Conservation (phyloP, 2,797 vertebrate genomes). For the Premnoplex brunnescens region DNA sequence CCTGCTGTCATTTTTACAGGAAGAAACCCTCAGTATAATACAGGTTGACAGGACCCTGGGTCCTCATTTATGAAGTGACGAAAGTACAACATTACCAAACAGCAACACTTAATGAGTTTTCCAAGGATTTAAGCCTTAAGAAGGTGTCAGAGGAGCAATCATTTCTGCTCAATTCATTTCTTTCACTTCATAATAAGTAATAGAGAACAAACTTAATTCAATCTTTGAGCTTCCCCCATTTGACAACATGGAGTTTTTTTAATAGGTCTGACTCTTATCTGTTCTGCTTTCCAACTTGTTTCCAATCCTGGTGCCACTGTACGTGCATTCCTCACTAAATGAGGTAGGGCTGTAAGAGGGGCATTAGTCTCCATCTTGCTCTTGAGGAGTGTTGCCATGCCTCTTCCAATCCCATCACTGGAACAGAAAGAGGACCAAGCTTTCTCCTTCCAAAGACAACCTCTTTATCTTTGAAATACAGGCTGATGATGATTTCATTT, state of each 20-base stretch:
- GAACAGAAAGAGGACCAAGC: neutral
- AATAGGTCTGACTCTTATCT: neutral
- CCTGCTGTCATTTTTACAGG: neutral
- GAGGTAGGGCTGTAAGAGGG: neutral
- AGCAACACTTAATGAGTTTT: neutral
- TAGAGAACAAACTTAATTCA: neutral
- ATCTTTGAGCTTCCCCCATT: neutral
- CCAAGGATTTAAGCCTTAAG: neutral
- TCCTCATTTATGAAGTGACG: neutral
- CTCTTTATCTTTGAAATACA: neutral
- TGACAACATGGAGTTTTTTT: neutral
- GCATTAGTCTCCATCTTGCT: rapidly evolving
- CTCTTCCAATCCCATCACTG: neutral
- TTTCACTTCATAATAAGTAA: neutral
- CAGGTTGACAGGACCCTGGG: neutral
- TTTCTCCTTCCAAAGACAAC: neutral
- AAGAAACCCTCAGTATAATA: neutral
- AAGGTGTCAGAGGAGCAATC: neutral
- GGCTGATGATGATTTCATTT: neutral
- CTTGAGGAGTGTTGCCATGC: neutral
- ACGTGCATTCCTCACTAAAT: rapidly evolving
- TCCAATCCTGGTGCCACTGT: neutral
- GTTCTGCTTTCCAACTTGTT: neutral
- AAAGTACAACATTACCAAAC: neutral
- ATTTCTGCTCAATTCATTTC: neutral